Percentiles rank a stretch among this genome's conserved stretches.
Evolutionary conservation across 2,113 vertebrate genomes (phyloP).

Genomic region (Pseudorhombus dupliciocellatus): DNA sequence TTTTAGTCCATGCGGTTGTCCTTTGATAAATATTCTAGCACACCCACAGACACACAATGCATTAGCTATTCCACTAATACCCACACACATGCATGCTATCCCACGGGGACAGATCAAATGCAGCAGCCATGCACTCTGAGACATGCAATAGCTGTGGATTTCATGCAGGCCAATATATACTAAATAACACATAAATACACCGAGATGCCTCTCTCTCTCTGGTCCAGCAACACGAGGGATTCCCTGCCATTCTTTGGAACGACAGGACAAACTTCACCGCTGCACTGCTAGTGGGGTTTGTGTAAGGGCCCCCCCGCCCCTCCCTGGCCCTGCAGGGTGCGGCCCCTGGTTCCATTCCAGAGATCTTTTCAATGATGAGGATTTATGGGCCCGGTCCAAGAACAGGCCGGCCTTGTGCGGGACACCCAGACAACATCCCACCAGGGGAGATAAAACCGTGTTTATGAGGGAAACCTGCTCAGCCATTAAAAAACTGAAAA

Average conservation of each 20-base stretch:
- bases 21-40: slow-evolving; percentile 68
- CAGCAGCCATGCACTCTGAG: slow-evolving; percentile 37
- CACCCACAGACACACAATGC: slow-evolving; percentile 20
- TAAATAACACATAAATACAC: slow-evolving; percentile 22
- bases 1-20: slow-evolving; percentile 44
- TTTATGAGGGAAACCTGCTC: slow-evolving; percentile 55
- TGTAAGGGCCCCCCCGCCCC: slow-evolving; percentile 21
- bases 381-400: slow-evolving; percentile 57
- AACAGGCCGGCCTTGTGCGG: slow-evolving; percentile 61
- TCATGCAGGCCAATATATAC: background rate
- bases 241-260: slow-evolving; percentile 32
- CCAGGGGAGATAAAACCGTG: slow-evolving; percentile 51
- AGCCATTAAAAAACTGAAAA: slow-evolving; percentile 31
- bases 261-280: slow-evolving; percentile 37
- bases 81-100: slow-evolving; percentile 31
- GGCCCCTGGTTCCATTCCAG: slow-evolving; percentile 44
- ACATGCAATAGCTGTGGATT: slow-evolving; percentile 28
- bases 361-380: slow-evolving; percentile 61
- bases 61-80: slow-evolving; percentile 56
- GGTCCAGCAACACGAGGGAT: background rate
- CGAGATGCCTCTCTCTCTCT: background rate
- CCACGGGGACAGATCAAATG: slow-evolving; percentile 45
- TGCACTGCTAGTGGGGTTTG: slow-evolving; percentile 22
- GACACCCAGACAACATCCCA: slow-evolving; percentile 46
- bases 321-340: slow-evolving; percentile 4